These are phyloP conservation scores for Anguilla pacifica DNA, from an alignment of 2,797 vertebrate species.

Conservation along the genomic window DNA sequence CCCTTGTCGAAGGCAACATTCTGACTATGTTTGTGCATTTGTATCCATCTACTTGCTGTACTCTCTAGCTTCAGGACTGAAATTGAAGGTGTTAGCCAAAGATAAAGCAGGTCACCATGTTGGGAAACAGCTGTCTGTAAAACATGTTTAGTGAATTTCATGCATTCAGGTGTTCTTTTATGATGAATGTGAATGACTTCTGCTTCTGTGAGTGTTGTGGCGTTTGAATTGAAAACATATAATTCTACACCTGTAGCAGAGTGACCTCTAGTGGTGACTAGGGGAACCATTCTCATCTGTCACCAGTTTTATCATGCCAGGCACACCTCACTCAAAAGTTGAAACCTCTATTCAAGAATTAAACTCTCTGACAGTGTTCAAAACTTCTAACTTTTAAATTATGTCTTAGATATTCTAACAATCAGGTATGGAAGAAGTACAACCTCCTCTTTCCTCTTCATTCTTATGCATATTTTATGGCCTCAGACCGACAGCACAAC, in stretches of 20 bases:
- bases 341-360: neutral
- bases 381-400: too few relatives aligned
- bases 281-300: neutral
- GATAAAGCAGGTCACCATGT: neutral
- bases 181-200: neutral
- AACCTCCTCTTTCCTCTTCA: too few relatives aligned
- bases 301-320: neutral
- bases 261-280: neutral
- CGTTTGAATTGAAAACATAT: neutral
- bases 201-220: neutral
- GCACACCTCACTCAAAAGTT: neutral
- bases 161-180: neutral
- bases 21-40: neutral
- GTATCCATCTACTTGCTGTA: neutral
- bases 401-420: too few relatives aligned
- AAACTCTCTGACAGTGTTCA: neutral
- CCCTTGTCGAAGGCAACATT: neutral
- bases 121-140: neutral
- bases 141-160: neutral
- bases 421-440: too few relatives aligned
- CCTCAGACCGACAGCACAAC: neutral
- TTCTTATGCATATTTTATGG: neutral
- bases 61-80: neutral
- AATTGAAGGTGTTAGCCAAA: neutral
- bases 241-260: neutral